These are phyloP conservation scores for Drosophila eohydei DNA, from an alignment of 2,888 invertebrate genomes.

Conservation along the genomic window DNA sequence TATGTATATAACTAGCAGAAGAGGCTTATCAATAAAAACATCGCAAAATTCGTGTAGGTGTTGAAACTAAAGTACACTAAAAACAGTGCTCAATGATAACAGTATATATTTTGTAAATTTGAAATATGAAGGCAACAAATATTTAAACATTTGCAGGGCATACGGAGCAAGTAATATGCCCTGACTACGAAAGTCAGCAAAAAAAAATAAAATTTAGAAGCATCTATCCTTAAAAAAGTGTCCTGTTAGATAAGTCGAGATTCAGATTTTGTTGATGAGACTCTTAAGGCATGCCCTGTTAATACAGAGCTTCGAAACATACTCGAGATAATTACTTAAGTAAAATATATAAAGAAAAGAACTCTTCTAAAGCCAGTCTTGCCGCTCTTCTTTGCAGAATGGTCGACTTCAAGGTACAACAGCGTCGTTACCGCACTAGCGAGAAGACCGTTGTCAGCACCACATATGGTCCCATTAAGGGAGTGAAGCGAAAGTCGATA, in stretches of 20 bases:
- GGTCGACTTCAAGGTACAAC: conserved; percentile 82
- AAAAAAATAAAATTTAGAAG: too few species aligned
- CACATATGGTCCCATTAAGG: conserved; percentile 83
- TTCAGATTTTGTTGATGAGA: neutral
- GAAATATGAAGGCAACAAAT: neutral
- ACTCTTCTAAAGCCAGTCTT: neutral
- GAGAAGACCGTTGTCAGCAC: conserved; percentile 82
- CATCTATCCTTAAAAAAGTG: neutral
- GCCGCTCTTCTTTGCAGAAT: conserved; percentile 55
- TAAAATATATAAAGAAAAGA: neutral
- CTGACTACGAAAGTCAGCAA: neutral
- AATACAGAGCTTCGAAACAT: neutral
- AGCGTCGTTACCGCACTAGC: conserved; percentile 79
- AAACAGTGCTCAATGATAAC: neutral
- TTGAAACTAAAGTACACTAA: too few species aligned
- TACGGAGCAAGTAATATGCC: neutral
- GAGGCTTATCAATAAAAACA: too few species aligned
- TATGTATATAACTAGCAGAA: too few species aligned
- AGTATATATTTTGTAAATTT: neutral
- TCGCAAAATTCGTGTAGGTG: too few species aligned
- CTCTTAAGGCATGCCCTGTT: neutral
- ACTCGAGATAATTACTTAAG: too few species aligned
- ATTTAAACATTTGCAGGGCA: neutral
- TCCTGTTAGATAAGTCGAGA: neutral
- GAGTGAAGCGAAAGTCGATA: conserved; percentile 83